Base-by-base conservation (phyloP, 2,888 invertebrate genomes). In the Ophion slaviceki region DNA sequence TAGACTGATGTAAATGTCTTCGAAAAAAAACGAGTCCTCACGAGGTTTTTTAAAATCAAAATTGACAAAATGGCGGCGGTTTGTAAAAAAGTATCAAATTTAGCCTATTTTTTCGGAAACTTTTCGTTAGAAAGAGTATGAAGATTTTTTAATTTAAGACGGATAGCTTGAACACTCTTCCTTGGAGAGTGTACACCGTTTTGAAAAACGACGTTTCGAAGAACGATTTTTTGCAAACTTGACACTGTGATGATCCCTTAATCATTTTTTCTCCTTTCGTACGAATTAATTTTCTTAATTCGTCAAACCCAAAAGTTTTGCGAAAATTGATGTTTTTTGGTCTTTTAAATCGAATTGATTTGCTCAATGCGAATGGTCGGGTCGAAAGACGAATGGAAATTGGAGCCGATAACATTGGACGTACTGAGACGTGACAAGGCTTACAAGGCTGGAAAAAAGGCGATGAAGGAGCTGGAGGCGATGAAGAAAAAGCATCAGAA, bases 401-500 rank as follows among this genome's bases (percentile, higher is more conserved):
- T 93, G 17, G 93, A 93, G 45, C 93, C 94, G n/a, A 95, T 96
- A 82, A 95, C 95, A 14, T 90, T 95, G 71, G 95, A 95, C 36
- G 93, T 94, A 40, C 90, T 96, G 76, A 92, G 93, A 20, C 91
- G 91, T 47, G 95, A 96, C 88, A 96, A 96, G 89, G 92, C 94
- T 28, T 96, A 95, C 90, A 96, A 96, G 90, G 91, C 95, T 76
- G 93, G 95, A 32, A 96, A 96, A 89, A 96, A 96, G 88, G 95
- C 96, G 82, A 94, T 95, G 87, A 96, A 96, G 89, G 96, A 96
- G 79, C 84, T 95, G 79, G 96, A 96, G 74, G 92, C 95, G 8
- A 90, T 96, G 93, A 95, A 94, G 87, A 96, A 96, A 89, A 95
- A 95, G 85, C 96, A 96, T 87, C 94, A 94, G 88, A 96, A 96